phyloP scores from a whole-genome alignment of 2,797 vertebrate genomes.

The Cirrhinus molitorella region DNA sequence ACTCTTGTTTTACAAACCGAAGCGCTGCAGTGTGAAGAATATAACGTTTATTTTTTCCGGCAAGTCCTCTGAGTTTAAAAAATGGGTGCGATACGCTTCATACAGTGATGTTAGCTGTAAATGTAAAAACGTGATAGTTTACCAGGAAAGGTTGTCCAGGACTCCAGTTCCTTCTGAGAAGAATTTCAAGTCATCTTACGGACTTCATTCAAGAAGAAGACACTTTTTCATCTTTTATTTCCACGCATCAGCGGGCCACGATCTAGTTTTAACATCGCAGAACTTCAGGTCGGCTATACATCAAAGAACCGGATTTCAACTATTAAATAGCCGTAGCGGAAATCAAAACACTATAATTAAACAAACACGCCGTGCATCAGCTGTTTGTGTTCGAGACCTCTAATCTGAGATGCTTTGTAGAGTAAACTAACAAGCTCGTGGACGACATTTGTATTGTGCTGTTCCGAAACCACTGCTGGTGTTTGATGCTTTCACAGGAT shows the following conservation, averaged over 20 bases:
- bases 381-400: background rate
- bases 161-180: background rate
- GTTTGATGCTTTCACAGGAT: background rate
- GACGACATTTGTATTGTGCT: slow-evolving; percentile 12
- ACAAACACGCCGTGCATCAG: background rate
- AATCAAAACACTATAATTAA: background rate
- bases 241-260: slow-evolving; percentile 4
- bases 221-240: slow-evolving; percentile 5
- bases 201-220: background rate
- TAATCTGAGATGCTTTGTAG: background rate
- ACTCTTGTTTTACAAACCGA: background rate
- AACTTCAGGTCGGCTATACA: slow-evolving; percentile 34
- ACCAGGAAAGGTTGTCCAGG: background rate
- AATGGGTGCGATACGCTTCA: background rate
- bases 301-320: slow-evolving; percentile 21
- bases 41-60: background rate
- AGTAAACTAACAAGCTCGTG: slow-evolving; percentile 9
- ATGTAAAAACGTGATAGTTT: background rate
- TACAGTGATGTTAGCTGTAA: background rate
- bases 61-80: background rate
- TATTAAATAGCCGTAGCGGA: background rate
- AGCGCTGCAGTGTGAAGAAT: background rate
- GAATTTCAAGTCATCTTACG: slow-evolving; percentile 9
- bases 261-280: slow-evolving; percentile 17
- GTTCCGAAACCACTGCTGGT: background rate